phyloP scores from a whole-genome alignment of 2,113 vertebrate genomes.

The Antechinus stuartii region DNA sequence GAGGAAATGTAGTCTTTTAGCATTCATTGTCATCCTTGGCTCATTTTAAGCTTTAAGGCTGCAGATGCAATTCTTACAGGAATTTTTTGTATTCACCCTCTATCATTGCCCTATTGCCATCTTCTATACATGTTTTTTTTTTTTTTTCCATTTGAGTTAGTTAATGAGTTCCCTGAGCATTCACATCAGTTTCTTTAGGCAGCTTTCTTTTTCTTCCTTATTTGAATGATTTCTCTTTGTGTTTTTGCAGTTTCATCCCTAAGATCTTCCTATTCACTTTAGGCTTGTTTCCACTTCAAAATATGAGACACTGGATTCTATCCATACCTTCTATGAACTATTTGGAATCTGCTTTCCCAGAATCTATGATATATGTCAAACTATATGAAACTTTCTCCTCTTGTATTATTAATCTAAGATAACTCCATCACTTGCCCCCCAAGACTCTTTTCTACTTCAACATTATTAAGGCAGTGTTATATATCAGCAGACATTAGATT shows the following conservation, averaged over 20 bases:
- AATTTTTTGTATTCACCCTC: neutral
- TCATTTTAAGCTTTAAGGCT: neutral
- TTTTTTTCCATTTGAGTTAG: neutral
- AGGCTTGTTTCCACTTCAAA: neutral
- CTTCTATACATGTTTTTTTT: neutral
- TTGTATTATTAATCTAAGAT: neutral
- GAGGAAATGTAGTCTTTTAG: neutral
- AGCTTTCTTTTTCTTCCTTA: neutral
- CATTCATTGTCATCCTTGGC: neutral
- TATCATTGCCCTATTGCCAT: neutral
- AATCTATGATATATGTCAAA: neutral
- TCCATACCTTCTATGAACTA: neutral
- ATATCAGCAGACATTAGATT: neutral
- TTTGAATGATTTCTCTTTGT: neutral
- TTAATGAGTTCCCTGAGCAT: neutral
- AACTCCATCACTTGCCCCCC: neutral
- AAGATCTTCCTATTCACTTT: neutral
- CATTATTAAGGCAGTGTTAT: neutral
- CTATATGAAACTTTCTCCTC: neutral
- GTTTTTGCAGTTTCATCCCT: neutral
- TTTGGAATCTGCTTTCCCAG: neutral
- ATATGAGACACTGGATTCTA: neutral
- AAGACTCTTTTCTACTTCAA: neutral
- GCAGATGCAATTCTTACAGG: neutral
- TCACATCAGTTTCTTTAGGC: neutral